Percentiles rank a stretch among this genome's conserved stretches.
phyloP scores from a whole-genome alignment of 1,140 invertebrate genomes.

The Leptinotarsa undecemlineata region DNA sequence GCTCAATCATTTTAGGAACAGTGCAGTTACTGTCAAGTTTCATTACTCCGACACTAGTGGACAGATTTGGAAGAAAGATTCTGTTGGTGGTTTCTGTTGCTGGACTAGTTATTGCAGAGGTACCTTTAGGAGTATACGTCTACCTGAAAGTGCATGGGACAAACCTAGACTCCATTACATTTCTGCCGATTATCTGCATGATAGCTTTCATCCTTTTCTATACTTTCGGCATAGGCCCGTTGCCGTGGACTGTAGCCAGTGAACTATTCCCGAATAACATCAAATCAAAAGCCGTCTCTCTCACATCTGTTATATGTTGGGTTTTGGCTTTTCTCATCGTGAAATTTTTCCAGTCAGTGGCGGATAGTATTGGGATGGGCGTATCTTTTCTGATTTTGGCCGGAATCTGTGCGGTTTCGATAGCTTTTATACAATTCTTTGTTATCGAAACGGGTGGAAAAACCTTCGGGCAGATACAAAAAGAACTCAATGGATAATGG shows the following conservation, averaged over 20 bases:
- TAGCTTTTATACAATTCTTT: constrained; percentile 56
- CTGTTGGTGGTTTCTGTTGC: constrained; percentile 71
- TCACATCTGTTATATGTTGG: constrained; percentile 79
- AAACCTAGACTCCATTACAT: constrained; percentile 35
- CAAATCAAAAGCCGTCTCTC: constrained; percentile 72
- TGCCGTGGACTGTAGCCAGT: constrained; percentile 82
- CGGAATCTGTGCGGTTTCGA: constrained; percentile 65
- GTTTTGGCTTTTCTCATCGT: constrained; percentile 78
- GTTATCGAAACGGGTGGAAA: constrained; percentile 53
- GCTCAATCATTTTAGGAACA: constrained; percentile 77
- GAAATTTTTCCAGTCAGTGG: constrained; percentile 69
- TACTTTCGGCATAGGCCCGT: constrained; percentile 70
- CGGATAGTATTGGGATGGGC: constrained; percentile 64
- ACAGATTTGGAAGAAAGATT: constrained; percentile 71
- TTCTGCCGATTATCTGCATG: constrained; percentile 43
- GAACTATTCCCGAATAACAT: constrained; percentile 79
- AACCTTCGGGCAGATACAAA: constrained; percentile 36
- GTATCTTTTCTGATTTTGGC: constrained; percentile 80
- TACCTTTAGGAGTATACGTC: constrained; percentile 46
- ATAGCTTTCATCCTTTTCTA: constrained; percentile 46
- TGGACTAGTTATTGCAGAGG: constrained; percentile 59
- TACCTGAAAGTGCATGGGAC: constrained; percentile 35
- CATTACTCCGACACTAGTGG: constrained; percentile 73
- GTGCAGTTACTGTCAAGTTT: constrained; percentile 71
- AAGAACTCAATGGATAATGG: constrained; percentile 24